A percentile compares a stretch with the other conserved stretches of the same genome.
These are phyloP conservation scores for Aphidius ervi DNA, from an alignment of 1,140 invertebrate species.

Conservation along the genomic window DNA sequence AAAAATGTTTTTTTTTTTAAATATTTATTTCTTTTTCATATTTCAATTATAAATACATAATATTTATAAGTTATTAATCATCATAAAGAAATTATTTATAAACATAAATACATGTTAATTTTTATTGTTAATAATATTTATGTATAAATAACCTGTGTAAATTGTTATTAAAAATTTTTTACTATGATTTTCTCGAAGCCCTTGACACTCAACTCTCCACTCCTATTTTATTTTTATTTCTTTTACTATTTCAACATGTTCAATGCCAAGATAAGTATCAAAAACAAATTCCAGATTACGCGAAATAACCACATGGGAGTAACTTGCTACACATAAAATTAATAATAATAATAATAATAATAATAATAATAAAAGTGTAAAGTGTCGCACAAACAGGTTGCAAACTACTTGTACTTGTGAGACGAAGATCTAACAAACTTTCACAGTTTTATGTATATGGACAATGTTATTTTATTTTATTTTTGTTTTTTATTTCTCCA, in stretches of 20 bases:
- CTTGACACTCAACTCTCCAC: conserved; percentile 9
- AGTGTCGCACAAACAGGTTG: conserved; percentile 13
- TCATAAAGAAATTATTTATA: no score
- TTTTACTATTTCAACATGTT: no score
- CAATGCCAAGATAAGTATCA: not conserved
- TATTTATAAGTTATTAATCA: no score
- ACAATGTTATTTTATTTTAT: no score
- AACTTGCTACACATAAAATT: no score
- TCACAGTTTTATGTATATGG: conserved; percentile 8
- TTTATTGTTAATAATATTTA: not conserved
- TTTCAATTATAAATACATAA: no score
- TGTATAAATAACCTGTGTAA: not conserved
- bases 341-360: not conserved
- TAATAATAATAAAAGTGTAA: conserved; percentile 5
- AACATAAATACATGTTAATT: not conserved
- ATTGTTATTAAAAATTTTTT: not conserved
- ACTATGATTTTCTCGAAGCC: conserved; percentile 4
- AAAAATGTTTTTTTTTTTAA: no score
- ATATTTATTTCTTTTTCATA: no score
- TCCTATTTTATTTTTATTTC: not conserved
- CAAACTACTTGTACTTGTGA: conserved; percentile 2
- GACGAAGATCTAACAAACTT: conserved; percentile 17
- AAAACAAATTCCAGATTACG: not conserved
- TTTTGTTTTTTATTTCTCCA: no score
- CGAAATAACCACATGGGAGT: no score